Conservation (phyloP, 2,888 invertebrate genomes). For the Drosophila incognita region DNA sequence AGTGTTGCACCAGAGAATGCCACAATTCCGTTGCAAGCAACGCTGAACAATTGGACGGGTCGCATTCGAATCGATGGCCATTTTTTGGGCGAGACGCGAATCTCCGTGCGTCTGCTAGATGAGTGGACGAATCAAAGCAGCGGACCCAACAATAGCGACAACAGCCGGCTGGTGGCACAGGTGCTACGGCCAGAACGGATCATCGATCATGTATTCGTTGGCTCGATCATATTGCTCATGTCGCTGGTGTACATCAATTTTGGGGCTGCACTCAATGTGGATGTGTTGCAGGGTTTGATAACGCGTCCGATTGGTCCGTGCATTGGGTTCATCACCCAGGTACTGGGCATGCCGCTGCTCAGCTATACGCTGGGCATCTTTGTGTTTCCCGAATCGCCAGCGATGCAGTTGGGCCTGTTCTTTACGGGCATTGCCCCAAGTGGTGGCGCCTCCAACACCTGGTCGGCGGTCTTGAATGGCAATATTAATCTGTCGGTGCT, state of each 20-base stretch:
- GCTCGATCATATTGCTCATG: slow-evolving; percentile 90
- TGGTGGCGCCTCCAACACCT: slow-evolving; percentile 98
- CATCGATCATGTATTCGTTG: slow-evolving; percentile 91
- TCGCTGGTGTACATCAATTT: slow-evolving; percentile 95
- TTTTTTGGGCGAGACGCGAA: slow-evolving; percentile 82
- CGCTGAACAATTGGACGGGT: slow-evolving; percentile 71
- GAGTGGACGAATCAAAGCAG: slow-evolving; percentile 47
- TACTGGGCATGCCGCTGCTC: slow-evolving; percentile 93
- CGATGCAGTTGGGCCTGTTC: slow-evolving; percentile 93
- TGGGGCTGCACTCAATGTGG: slow-evolving; percentile 93
- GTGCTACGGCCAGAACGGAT: slow-evolving; percentile 88
- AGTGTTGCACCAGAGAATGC: slow-evolving; percentile 51
- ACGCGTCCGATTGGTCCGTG: slow-evolving; percentile 88
- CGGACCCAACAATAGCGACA: slow-evolving; percentile 52
- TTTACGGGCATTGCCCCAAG: slow-evolving; percentile 95
- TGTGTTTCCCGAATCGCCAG: slow-evolving; percentile 89
- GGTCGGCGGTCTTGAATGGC: slow-evolving; percentile 95
- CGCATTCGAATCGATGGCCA: slow-evolving; percentile 66
- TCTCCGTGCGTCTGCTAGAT: slow-evolving; percentile 72
- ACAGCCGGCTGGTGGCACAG: slow-evolving; percentile 85
- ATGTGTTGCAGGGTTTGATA: slow-evolving; percentile 73
- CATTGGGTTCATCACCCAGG: slow-evolving; percentile 92
- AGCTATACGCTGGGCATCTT: slow-evolving; percentile 90
- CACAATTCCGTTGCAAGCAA: slow-evolving; percentile 52
- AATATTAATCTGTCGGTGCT: slow-evolving; percentile 97